These are phyloP conservation scores for Trissolcus brochymenae DNA, from an alignment of 2,888 invertebrate species.

Conservation along the genomic window DNA sequence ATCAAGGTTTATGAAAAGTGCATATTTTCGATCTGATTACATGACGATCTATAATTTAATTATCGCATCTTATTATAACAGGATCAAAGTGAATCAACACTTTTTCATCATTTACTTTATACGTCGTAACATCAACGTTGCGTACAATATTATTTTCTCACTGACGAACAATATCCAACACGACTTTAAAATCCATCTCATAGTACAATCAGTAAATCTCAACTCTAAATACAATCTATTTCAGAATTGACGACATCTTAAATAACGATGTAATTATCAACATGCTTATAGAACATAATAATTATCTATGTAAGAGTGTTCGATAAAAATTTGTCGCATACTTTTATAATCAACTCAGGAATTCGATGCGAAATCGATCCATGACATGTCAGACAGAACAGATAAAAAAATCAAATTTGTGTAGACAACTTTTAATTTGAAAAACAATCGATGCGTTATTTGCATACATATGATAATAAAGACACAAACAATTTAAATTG, in stretches of 20 bases:
- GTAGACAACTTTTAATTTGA: too few relatives aligned
- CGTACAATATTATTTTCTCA: slow-evolving; percentile 46
- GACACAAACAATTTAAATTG: too few relatives aligned
- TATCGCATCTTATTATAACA: slow-evolving; percentile 23
- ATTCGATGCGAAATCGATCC: too few relatives aligned
- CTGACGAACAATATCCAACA: slow-evolving; percentile 43
- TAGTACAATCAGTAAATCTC: slow-evolving; percentile 25
- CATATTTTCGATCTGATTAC: too few relatives aligned
- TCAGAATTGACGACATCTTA: slow-evolving; percentile 63
- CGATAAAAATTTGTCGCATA: slow-evolving; percentile 25
- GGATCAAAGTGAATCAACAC: slow-evolving; percentile 43
- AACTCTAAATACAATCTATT: slow-evolving; percentile 33
- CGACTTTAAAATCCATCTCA: slow-evolving; percentile 46
- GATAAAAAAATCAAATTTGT: too few relatives aligned
- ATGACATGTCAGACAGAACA: too few relatives aligned
- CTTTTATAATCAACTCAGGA: slow-evolving; percentile 1
- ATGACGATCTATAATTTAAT: slow-evolving; percentile 5
- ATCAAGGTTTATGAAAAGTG: too few relatives aligned
- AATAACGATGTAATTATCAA: slow-evolving; percentile 49
- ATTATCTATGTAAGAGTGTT: slow-evolving; percentile 19
- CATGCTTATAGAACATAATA: slow-evolving; percentile 41
- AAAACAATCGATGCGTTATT: too few relatives aligned
- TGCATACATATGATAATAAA: too few relatives aligned
- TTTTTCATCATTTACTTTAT: slow-evolving; percentile 19
- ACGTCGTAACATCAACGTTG: slow-evolving; percentile 31